A percentile compares a stretch with the other conserved stretches of the same genome.
Evolutionary conservation across 2,888 invertebrate species (phyloP).

Genomic region (Gasteruption jaculator): DNA sequence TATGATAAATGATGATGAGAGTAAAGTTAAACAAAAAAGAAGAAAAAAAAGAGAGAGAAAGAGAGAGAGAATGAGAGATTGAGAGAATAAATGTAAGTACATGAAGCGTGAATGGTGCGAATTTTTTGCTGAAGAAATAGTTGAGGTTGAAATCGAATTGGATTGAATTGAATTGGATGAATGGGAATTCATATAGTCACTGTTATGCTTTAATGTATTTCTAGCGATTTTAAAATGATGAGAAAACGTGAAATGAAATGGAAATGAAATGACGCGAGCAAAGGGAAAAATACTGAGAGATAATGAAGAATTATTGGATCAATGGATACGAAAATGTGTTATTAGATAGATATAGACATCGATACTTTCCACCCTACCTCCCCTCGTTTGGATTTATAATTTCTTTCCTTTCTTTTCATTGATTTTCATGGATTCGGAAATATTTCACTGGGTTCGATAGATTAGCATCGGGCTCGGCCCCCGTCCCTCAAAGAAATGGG

Average conservation of each 20-base stretch:
- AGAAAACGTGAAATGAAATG: slow-evolving; percentile 25
- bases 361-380: slow-evolving; percentile 30
- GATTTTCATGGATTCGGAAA: too few relatives aligned
- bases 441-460: too few relatives aligned
- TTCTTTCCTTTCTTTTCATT: slow-evolving; percentile 4
- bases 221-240: slow-evolving; percentile 44
- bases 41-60: slow-evolving; percentile 16
- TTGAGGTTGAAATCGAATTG: too few relatives aligned
- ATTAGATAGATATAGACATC: slow-evolving; percentile 27
- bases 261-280: slow-evolving; percentile 10
- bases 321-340: slow-evolving; percentile 31
- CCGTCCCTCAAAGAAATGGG: too few relatives aligned
- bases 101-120: slow-evolving; percentile 18
- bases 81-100: slow-evolving; percentile 12
- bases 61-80: slow-evolving; percentile 5
- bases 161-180: too few relatives aligned
- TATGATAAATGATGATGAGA: too few relatives aligned
- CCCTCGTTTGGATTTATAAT: slow-evolving; percentile 20
- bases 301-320: slow-evolving; percentile 12
- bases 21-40: slow-evolving; percentile 24
- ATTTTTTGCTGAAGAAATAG: too few relatives aligned
- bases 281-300: slow-evolving; percentile 8
- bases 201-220: slow-evolving; percentile 49
- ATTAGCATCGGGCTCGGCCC: too few relatives aligned
- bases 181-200: slow-evolving; percentile 43